phyloP scores from a whole-genome alignment of 2,888 invertebrate species.

The Halictus quadricinctus region DNA sequence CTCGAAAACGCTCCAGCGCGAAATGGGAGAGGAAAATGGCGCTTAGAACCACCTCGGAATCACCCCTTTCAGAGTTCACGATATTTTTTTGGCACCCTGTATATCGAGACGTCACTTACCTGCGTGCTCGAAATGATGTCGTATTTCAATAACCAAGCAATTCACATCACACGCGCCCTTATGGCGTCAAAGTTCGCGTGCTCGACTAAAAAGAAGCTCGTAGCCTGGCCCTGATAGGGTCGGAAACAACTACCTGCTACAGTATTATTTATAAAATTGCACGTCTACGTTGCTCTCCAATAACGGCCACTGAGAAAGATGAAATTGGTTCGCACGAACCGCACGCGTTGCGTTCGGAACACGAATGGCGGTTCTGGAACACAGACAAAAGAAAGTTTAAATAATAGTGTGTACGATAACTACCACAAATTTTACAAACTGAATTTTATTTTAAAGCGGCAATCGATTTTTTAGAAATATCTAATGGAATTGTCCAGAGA shows the following conservation, averaged over 20 bases:
- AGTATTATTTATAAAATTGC: conserved; percentile 10
- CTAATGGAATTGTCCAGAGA: too few species aligned
- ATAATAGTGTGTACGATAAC: too few species aligned
- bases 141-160: conserved; percentile 41
- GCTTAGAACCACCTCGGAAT: too few species aligned
- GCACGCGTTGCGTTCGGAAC: background rate
- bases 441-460: too few species aligned
- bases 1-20: too few species aligned
- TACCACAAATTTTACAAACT: too few species aligned
- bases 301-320: background rate
- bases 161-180: conserved; percentile 50
- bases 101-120: conserved; percentile 23
- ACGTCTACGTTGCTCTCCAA: background rate
- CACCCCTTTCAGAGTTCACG: too few species aligned
- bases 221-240: conserved; percentile 28
- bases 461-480: too few species aligned
- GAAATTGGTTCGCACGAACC: background rate
- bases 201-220: conserved; percentile 45
- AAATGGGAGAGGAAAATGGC: too few species aligned
- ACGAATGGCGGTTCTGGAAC: background rate
- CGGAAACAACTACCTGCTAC: conserved; percentile 9
- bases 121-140: conserved; percentile 32
- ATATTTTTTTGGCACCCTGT: conserved; percentile 13
- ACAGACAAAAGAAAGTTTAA: background rate
- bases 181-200: conserved; percentile 49